These are phyloP conservation scores for Odobenus rosmarus DNA, from an alignment of 2,113 vertebrate species.

Conservation along the genomic window DNA sequence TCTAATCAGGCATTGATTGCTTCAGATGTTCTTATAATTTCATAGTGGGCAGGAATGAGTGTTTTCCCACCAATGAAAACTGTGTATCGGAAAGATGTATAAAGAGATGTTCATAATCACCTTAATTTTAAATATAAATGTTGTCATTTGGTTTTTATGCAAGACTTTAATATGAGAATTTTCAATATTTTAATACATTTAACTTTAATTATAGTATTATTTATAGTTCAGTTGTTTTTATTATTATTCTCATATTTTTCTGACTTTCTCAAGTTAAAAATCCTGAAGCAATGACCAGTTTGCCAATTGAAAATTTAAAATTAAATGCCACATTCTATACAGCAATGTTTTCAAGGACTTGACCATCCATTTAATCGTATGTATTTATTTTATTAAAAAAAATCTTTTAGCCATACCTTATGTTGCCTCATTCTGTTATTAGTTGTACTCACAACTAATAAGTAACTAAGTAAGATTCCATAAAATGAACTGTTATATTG, in stretches of 20 bases:
- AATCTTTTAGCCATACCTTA: neutral
- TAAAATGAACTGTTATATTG: neutral
- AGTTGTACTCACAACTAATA: neutral
- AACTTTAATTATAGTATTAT: neutral
- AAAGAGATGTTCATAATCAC: neutral
- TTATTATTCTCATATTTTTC: neutral
- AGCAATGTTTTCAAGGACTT: neutral
- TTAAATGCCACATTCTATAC: neutral
- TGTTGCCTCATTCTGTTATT: neutral
- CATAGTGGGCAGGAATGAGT: neutral
- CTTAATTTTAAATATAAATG: neutral
- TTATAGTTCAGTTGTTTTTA: neutral
- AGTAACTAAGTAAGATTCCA: neutral
- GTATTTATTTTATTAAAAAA: neutral
- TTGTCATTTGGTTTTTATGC: neutral
- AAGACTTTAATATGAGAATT: neutral
- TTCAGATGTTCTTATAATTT: neutral
- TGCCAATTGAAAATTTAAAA: neutral
- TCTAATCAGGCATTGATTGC: neutral
- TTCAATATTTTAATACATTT: neutral
- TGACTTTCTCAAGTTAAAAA: constrained; percentile 7
- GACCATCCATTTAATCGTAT: neutral
- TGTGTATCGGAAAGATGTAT: neutral
- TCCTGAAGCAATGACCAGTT: neutral
- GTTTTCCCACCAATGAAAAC: neutral